Evolutionary conservation across 2,113 vertebrate species (phyloP), one percentile per base, ranked within the genome.

Genomic region (Rhinolophus ferrumequinum): DNA sequence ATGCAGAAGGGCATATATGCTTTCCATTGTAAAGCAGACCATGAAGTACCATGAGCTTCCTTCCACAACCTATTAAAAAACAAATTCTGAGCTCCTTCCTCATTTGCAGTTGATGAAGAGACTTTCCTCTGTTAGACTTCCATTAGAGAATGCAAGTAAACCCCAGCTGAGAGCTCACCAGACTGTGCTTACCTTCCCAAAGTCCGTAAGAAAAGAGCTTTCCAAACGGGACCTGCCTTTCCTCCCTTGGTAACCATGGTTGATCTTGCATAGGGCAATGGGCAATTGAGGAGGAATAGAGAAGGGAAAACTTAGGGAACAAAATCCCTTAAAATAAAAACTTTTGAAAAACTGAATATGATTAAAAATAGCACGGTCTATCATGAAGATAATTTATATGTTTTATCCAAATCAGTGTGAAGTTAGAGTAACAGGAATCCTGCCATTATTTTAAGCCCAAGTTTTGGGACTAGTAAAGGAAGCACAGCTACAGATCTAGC

Each of bases 391-490:
- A 92, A 90, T 35, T 41, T 92, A 60, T 28, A 69, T 2, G 72
- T 60, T 72, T 96, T 72, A 87, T 52, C 15, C 47, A 95, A 76
- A 80, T 75, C 5, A 60, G 26, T 52, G 18, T 83, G 62, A 85
- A 26, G n/a, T 28, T 47, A 70, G 60, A 90, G 2, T 35, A 77
- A 76, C 13, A 87, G 54, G n/a, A 82, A 35, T 93, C n/a, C 7
- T 82, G 38, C 7, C 50, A 67, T 54, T 93, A 95, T 81, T 97
- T 92, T 95, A 81, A 82, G 44, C 24, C 8, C 35, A 80, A 21
- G 22, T 79, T 73, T 47, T 52, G 24, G 28, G 19, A 77, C 82
- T 38, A 66, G 28, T 21, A 80, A 96, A 58, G 14, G 69, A 60
- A 62, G 16, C 24, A 76, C 3, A 35, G 41, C 21, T 81, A 67